Conservation (phyloP, 2,113 vertebrate genomes). For the Ardeotis arabs region DNA sequence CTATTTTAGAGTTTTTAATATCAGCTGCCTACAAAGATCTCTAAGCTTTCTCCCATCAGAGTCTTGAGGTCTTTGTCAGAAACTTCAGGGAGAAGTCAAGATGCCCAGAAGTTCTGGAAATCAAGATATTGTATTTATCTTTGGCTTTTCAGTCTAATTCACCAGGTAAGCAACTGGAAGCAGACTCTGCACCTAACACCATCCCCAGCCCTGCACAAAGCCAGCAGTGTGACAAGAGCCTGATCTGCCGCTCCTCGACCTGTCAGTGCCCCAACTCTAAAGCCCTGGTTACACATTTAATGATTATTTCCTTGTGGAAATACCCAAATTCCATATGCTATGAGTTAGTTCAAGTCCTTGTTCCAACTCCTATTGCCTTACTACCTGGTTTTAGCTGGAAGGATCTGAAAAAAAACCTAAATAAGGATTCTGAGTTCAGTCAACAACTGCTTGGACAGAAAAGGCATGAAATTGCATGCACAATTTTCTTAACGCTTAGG, state of each 20-base stretch:
- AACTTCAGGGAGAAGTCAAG: neutral
- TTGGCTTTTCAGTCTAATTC: neutral
- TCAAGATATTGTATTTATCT: neutral
- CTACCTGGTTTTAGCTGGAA: neutral
- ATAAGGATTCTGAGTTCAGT: neutral
- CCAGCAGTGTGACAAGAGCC: neutral
- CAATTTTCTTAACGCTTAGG: neutral
- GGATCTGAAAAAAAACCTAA: neutral
- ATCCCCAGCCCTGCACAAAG: neutral
- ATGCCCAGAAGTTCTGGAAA: neutral
- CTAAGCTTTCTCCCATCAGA: neutral
- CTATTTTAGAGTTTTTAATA: neutral
- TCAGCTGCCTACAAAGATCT: neutral
- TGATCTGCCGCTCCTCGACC: neutral
- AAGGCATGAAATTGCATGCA: neutral
- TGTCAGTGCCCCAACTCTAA: neutral
- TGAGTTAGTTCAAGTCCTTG: neutral
- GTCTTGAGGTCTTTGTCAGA: neutral
- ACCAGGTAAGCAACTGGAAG: neutral
- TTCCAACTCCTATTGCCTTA: neutral
- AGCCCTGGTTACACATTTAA: neutral
- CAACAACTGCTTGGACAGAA: neutral
- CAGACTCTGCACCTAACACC: neutral
- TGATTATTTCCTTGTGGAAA: neutral
- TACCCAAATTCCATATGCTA: neutral